phyloP scores from a whole-genome alignment of 2,888 invertebrate genomes.

The Polydrusus tereticollis region DNA sequence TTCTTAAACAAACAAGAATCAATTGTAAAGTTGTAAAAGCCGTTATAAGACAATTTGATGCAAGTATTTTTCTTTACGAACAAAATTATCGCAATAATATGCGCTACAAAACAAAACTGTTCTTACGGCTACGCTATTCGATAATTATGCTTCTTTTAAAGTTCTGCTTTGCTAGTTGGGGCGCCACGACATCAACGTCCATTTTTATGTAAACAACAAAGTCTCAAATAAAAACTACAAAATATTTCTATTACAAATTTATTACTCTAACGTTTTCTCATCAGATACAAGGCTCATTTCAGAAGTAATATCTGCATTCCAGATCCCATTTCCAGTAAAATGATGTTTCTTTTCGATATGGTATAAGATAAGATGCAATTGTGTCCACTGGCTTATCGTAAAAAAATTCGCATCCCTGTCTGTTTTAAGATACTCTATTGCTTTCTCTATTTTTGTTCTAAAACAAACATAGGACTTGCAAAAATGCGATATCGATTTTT shows the following conservation, averaged over 20 bases:
- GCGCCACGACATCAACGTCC: too few species aligned
- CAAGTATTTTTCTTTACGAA: too few species aligned
- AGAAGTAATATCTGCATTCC: constrained; percentile 62
- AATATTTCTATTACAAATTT: not conserved
- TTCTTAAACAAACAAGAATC: too few species aligned
- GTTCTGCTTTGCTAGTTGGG: too few species aligned
- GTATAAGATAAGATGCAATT: constrained; percentile 77
- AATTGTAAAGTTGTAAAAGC: too few species aligned
- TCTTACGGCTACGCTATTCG: too few species aligned
- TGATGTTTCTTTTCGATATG: constrained; percentile 79
- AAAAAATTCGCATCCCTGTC: constrained; percentile 51
- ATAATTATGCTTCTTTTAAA: too few species aligned
- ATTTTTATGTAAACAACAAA: too few species aligned
- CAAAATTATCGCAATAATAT: too few species aligned
- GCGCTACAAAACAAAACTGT: too few species aligned
- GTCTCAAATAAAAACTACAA: too few species aligned
- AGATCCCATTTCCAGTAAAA: constrained; percentile 83
- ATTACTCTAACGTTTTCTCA: constrained; percentile 42
- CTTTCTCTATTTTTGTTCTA: constrained; percentile 60
- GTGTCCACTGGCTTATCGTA: constrained; percentile 64
- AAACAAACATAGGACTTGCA: constrained; percentile 27
- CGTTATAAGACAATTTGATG: too few species aligned
- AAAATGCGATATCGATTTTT: not conserved
- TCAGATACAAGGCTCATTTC: not conserved
- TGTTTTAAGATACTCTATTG: constrained; percentile 53